Evolutionary conservation across 2,888 invertebrate genomes (phyloP), one percentile per base, ranked within the genome.

Genomic region (Stegophylla sp.): DNA sequence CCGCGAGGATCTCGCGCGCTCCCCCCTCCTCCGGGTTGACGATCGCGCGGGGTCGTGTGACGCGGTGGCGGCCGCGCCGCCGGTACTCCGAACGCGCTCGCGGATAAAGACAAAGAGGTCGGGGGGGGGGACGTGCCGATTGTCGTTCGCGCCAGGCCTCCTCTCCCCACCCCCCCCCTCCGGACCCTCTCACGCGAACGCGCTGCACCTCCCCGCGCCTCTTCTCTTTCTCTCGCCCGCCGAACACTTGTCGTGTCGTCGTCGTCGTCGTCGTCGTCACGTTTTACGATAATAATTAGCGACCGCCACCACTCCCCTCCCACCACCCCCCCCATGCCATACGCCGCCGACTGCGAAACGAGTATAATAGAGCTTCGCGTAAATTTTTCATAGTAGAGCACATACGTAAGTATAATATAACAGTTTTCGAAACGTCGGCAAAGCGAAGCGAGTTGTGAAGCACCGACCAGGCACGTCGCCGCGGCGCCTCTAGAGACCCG

Each of bases 111-210:
- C 77, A 77, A 77, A 77, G 77, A 77, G 77, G 77, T 77, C 77
- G 77, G 77, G 77, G 69, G 77, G 77, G 67, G 67, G 77, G 77
- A 77, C 77, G 77, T 77, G 77, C 77, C 77, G 77, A 77, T 77
- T 69, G 77, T 26, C 77, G 66, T 45, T 48, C 23, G 56, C 23
- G 41, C 41, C 9, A 23, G 56, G 23, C 41, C 43, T 53, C 34
- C 4, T 34, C 34, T 7, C 34, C 7, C 34, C 34, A 5, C 34
- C 34, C 34, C 34, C 15, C 4, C 51, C 51, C 17, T 4, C 17
- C 17, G 15, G 51, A 4, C 51, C 1, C 51, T 3, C 34, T 5
- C 34, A 34, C 34, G 34, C 34, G 7, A 3, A 34, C 34, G 4
- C 23, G 53, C 4, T 20, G 51, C n/a, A 1, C n/a, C 56, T 20